Evolutionary conservation across 2,797 vertebrate genomes (phyloP).

Genomic region (Dromococcyx pavoninus): DNA sequence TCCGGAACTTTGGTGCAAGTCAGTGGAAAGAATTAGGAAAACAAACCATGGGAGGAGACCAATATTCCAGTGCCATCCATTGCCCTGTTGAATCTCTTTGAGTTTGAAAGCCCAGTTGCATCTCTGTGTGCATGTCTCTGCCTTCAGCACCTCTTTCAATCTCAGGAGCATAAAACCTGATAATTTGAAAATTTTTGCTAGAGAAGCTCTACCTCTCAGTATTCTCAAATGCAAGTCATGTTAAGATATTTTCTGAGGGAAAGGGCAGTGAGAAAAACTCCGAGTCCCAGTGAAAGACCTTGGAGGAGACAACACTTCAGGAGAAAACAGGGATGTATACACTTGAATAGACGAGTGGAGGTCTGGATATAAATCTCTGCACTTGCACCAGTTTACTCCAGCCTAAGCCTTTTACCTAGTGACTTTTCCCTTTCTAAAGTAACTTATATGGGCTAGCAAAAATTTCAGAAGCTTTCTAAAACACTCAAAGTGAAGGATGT

Average conservation of each 20-base stretch:
- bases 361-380: background rate
- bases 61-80: background rate
- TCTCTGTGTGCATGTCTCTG: accelerated
- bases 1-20: background rate
- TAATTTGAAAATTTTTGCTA: background rate
- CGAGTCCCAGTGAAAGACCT: background rate
- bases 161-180: background rate
- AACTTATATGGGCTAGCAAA: background rate
- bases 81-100: background rate
- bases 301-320: background rate
- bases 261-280: background rate
- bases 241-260: background rate
- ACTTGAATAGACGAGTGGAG: background rate
- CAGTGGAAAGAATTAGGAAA: background rate
- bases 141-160: background rate
- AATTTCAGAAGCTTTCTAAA: slow-evolving; percentile 1
- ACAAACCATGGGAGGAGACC: background rate
- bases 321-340: background rate
- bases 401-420: background rate
- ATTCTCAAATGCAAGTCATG: background rate
- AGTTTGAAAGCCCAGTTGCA: background rate
- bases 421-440: background rate
- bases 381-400: background rate
- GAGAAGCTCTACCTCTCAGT: background rate
- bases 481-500: background rate